Conservation (phyloP, 1,140 invertebrate genomes). For the Heliconius melpomene region DNA sequence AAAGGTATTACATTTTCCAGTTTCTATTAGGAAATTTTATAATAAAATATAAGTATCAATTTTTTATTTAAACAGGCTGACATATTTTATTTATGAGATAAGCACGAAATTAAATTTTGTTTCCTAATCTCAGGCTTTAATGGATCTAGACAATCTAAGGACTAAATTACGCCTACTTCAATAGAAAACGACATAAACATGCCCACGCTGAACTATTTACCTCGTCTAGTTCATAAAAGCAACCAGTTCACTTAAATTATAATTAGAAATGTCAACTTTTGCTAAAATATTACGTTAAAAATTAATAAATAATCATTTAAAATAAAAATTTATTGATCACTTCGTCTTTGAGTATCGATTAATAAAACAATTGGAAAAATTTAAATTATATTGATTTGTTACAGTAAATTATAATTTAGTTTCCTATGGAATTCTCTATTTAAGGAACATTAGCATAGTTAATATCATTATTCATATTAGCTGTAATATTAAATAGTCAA, state of each 20-base stretch:
- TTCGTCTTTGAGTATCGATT: not conserved
- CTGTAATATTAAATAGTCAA: no score
- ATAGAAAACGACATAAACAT: constrained; percentile 22
- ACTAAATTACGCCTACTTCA: constrained; percentile 25
- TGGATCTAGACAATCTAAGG: not conserved
- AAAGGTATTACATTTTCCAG: no score
- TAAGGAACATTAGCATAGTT: no score
- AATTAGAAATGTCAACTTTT: not conserved
- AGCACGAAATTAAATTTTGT: not conserved
- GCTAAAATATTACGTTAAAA: not conserved
- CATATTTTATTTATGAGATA: no score
- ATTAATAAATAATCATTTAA: no score
- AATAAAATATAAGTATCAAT: no score
- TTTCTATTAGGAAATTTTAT: no score
- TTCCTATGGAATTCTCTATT: no score
- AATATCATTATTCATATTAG: no score
- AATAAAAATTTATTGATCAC: no score
- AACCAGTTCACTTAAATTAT: not conserved
- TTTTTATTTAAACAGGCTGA: no score
- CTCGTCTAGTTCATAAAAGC: not conserved
- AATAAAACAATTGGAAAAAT: not conserved
- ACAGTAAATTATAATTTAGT: no score
- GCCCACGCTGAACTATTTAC: constrained; percentile 25
- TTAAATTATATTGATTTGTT: not conserved
- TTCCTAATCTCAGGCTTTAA: not conserved